phyloP scores from a whole-genome alignment of 1,140 invertebrate genomes.

The Cylas formicarius region DNA sequence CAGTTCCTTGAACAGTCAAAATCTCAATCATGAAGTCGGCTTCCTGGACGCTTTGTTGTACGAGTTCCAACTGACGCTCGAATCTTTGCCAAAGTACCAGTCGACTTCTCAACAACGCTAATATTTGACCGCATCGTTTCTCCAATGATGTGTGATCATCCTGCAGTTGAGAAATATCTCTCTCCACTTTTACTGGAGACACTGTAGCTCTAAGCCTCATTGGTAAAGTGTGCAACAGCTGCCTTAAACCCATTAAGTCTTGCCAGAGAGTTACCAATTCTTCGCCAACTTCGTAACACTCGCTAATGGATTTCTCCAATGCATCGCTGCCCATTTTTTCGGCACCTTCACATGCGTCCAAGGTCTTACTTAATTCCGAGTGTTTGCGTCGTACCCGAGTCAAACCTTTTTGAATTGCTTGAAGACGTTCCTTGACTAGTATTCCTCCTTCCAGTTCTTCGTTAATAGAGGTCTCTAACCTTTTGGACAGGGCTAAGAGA shows the following conservation, averaged over 20 bases:
- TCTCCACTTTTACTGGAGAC: slow-evolving; percentile 64
- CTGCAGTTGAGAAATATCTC: slow-evolving; percentile 65
- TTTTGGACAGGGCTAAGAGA: slow-evolving; percentile 57
- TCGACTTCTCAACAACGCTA: slow-evolving; percentile 56
- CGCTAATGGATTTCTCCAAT: slow-evolving; percentile 59
- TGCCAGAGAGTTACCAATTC: slow-evolving; percentile 63
- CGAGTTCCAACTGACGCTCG: slow-evolving; percentile 64
- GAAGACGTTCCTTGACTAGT: slow-evolving; percentile 61
- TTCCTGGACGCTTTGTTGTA: slow-evolving; percentile 71
- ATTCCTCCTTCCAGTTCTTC: slow-evolving; percentile 68
- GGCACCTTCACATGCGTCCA: slow-evolving; percentile 63
- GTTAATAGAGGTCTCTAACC: slow-evolving; percentile 58
- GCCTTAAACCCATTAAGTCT: slow-evolving; percentile 64
- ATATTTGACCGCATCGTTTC: slow-evolving; percentile 56
- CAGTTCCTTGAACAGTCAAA: slow-evolving; percentile 67
- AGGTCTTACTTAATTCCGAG: slow-evolving; percentile 50
- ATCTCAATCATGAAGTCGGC: slow-evolving; percentile 81
- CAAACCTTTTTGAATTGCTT: slow-evolving; percentile 60
- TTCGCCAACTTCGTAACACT: slow-evolving; percentile 57
- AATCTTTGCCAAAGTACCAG: slow-evolving; percentile 65
- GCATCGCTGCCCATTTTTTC: slow-evolving; percentile 64
- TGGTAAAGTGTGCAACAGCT: slow-evolving; percentile 67
- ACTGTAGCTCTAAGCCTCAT: slow-evolving; percentile 63
- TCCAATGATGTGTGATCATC: slow-evolving; percentile 64
- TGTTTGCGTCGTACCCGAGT: slow-evolving; percentile 58